A percentile compares a stretch with the other conserved stretches of the same genome.
Conservation (phyloP, 2,888 invertebrate species). For the Antheraea yamamai region DNA sequence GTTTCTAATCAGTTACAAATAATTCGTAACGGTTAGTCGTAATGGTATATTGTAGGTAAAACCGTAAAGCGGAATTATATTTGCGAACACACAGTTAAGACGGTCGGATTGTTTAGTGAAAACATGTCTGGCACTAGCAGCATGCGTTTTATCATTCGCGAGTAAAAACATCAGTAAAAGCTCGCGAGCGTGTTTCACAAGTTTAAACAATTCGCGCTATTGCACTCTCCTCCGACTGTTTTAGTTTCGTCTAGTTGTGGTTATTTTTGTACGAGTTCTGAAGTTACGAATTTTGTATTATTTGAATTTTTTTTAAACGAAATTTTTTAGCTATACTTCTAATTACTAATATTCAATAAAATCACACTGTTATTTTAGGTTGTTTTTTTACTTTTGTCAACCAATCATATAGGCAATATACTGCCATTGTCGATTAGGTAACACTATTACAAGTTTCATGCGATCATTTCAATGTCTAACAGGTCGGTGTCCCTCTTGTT, state of each 20-base stretch:
- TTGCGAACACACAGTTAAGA: slow-evolving; percentile 34
- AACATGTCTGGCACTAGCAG: slow-evolving; percentile 54
- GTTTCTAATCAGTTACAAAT: not conserved
- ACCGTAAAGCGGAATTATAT: slow-evolving; percentile 44
- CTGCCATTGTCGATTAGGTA: too few relatives aligned
- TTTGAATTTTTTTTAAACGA: not conserved
- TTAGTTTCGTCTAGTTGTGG: slow-evolving; percentile 32
- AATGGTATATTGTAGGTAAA: slow-evolving; percentile 37
- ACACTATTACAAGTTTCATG: too few relatives aligned
- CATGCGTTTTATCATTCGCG: slow-evolving; percentile 66
- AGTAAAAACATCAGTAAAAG: slow-evolving; percentile 64
- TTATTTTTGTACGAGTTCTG: slow-evolving; percentile 33
- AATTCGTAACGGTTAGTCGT: slow-evolving; percentile 7
- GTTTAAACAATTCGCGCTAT: slow-evolving; percentile 52
- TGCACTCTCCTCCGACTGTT: slow-evolving; percentile 38
- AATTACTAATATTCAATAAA: too few relatives aligned
- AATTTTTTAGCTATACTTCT: not conserved
- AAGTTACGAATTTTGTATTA: slow-evolving; percentile 29
- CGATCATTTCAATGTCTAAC: too few relatives aligned
- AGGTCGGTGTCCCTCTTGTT: too few relatives aligned
- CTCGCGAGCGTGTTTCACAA: slow-evolving; percentile 47
- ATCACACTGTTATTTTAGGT: too few relatives aligned
- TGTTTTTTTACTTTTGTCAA: too few relatives aligned
- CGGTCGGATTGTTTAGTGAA: slow-evolving; percentile 52
- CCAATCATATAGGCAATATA: too few relatives aligned